These are phyloP conservation scores for Atopsyche davidsoni DNA, from an alignment of 1,140 invertebrate species.

Conservation along the genomic window DNA sequence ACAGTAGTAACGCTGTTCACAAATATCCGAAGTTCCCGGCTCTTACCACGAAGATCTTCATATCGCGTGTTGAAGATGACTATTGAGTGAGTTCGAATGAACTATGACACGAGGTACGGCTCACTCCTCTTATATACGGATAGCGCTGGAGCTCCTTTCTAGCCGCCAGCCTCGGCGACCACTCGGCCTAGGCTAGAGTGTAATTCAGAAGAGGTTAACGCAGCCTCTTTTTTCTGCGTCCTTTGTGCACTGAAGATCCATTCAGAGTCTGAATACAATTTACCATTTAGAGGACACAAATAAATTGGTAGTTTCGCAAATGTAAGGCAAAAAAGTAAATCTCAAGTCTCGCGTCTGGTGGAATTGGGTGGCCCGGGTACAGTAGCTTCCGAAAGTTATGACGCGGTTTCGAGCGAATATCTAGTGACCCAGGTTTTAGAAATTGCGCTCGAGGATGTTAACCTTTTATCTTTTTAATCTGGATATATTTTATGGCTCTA, in stretches of 20 bases:
- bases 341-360: not conserved
- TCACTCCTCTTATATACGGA: conserved; percentile 6
- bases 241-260: too few relatives aligned
- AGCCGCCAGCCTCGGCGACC: conserved; percentile 10
- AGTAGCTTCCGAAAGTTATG: too few relatives aligned
- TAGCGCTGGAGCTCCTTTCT: not conserved
- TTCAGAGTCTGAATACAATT: too few relatives aligned
- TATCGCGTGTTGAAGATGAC: not conserved
- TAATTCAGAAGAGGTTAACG: not conserved
- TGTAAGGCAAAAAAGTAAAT: not conserved
- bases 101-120: conserved; percentile 14
- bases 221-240: too few relatives aligned
- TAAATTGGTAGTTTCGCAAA: not conserved
- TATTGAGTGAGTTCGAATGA: conserved; percentile 4
- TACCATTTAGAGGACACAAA: not conserved
- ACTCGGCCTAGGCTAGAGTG: conserved; percentile 2
- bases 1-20: too few relatives aligned
- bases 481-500: too few relatives aligned
- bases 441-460: too few relatives aligned
- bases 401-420: too few relatives aligned
- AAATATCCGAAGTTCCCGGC: too few relatives aligned
- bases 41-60: conserved; percentile 13
- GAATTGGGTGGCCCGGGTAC: too few relatives aligned
- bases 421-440: too few relatives aligned
- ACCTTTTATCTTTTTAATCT: too few relatives aligned